Evolutionary conservation across 92 coral and sea anemone species (phyloP), one percentile per base, ranked within the genome.

Genomic region (Isaurus tuberculatus): DNA sequence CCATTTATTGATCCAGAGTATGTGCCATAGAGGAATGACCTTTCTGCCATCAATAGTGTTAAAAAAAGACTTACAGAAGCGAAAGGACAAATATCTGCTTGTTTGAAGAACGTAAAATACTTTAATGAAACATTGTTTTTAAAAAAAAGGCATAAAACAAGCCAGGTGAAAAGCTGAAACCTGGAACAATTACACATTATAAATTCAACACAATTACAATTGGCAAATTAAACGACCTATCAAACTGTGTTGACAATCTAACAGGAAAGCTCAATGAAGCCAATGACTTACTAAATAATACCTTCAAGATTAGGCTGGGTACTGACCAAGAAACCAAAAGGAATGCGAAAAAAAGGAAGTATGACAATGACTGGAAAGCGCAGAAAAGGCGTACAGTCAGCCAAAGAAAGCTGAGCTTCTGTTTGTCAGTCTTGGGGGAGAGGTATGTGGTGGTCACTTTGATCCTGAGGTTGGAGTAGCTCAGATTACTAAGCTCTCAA

Each of bases 371-470:
- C 20, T 70, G 43, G 23, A 72, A 72, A 14, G 4, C 78, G 13
- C 42, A 25, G 37, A 72, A 44, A 72, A 72, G 78, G 10, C 31
- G 9, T 20, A 13, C 33, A 26, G 55, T 72, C 3, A 26, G 34
- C 61, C 33, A 8, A 19, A 72, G 10, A 73, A 46, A 30, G 65
- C 65, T 4, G 80, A 73, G 36, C 20, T 49, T 19, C 80, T 73
- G 14, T 51, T 73, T 73, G 65, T 73, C 2, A 49, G 80, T 28
- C 66, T 30, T 49, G 80, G 65, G 31, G 65, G 66, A 19, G 29
- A 3, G 28, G 0, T 51, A 14, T 8, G 30, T 1, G 44, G 30
- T 73, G n/a, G 29, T 8, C 46, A 73, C 65, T 49, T 29, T 49
- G 65, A 73, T 8, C 65, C 80, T 14, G 29, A 73, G 22, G 7